These are phyloP conservation scores for Drosophila parvula DNA, from an alignment of 1,140 invertebrate genomes.

Conservation along the genomic window DNA sequence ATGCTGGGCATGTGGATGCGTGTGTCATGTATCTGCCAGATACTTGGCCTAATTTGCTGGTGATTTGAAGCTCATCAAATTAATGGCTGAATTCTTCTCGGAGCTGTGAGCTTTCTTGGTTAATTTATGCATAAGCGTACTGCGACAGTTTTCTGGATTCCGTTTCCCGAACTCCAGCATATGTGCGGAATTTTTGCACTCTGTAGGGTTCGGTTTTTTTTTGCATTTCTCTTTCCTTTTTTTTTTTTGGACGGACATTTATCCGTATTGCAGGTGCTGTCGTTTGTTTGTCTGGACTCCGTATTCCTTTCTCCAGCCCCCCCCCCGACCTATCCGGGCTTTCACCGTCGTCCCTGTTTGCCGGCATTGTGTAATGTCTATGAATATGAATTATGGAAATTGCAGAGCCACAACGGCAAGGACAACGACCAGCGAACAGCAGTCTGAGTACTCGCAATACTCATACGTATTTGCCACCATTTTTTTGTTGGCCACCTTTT, in stretches of 20 bases:
- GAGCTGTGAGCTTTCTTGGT: constrained; percentile 12
- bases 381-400: constrained; percentile 84
- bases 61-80: constrained; percentile 60
- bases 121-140: constrained; percentile 68
- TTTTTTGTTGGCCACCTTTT: constrained; percentile 35
- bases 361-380: constrained; percentile 63
- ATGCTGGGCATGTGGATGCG: constrained; percentile 8
- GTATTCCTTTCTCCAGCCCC: constrained; percentile 34
- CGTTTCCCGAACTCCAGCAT: constrained; percentile 42
- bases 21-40: constrained; percentile 28
- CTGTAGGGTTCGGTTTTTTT: constrained; percentile 48
- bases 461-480: constrained; percentile 52
- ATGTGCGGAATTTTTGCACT: constrained; percentile 72
- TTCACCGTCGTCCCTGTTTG: constrained; percentile 17
- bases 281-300: constrained; percentile 66
- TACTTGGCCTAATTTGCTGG: constrained; percentile 57
- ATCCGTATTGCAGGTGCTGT: constrained; percentile 81
- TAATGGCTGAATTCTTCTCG: constrained; percentile 42
- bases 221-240: constrained; percentile 32
- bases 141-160: constrained; percentile 30
- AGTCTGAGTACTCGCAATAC: constrained; percentile 35
- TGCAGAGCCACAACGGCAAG: constrained; percentile 67
- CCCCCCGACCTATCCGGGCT: neutral
- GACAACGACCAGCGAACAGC: constrained; percentile 52
- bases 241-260: constrained; percentile 57